A percentile compares a stretch with the other conserved stretches of the same genome.
phyloP scores from a whole-genome alignment of 1,140 invertebrate species.

The Cardiocondyla obscurior region DNA sequence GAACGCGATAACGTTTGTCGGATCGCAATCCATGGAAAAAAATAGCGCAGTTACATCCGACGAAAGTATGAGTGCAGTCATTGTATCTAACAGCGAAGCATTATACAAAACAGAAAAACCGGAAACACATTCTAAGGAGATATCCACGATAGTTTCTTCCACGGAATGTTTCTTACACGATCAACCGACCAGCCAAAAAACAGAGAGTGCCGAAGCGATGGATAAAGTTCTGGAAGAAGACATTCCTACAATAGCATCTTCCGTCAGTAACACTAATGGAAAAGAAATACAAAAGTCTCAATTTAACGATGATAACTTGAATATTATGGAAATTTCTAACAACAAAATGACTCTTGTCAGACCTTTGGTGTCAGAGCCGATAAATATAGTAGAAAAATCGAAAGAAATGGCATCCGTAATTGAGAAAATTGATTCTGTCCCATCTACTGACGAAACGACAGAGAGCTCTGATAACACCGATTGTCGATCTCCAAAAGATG shows the following conservation, averaged over 20 bases:
- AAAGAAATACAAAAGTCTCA: slow-evolving; percentile 9
- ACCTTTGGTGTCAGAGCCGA: slow-evolving; percentile 74
- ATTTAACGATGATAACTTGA: slow-evolving; percentile 56
- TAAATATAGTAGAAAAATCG: slow-evolving; percentile 78
- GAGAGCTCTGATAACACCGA: slow-evolving; percentile 37
- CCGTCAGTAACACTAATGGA: slow-evolving; percentile 19
- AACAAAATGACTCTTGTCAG: slow-evolving; percentile 66
- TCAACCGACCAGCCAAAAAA: slow-evolving; percentile 15
- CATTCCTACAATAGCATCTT: slow-evolving; percentile 68
- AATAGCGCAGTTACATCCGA: slow-evolving; percentile 6
- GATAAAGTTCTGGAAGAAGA: slow-evolving; percentile 63
- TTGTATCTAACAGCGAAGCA: slow-evolving; percentile 6
- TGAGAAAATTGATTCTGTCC: slow-evolving; percentile 59
- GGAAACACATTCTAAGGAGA: background rate
- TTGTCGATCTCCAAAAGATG: slow-evolving; percentile 26
- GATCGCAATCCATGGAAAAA: background rate
- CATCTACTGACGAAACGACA: slow-evolving; percentile 55
- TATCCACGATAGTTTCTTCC: slow-evolving; percentile 1
- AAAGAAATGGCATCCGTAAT: slow-evolving; percentile 66
- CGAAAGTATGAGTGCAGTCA: background rate
- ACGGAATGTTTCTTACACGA: slow-evolving; percentile 17
- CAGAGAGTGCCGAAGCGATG: slow-evolving; percentile 6
- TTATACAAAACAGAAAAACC: slow-evolving; percentile 10
- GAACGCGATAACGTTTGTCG: background rate
- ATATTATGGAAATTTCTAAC: slow-evolving; percentile 76